These are phyloP conservation scores for Drosophila guanche DNA, from an alignment of 1,140 invertebrate species.

Conservation along the genomic window DNA sequence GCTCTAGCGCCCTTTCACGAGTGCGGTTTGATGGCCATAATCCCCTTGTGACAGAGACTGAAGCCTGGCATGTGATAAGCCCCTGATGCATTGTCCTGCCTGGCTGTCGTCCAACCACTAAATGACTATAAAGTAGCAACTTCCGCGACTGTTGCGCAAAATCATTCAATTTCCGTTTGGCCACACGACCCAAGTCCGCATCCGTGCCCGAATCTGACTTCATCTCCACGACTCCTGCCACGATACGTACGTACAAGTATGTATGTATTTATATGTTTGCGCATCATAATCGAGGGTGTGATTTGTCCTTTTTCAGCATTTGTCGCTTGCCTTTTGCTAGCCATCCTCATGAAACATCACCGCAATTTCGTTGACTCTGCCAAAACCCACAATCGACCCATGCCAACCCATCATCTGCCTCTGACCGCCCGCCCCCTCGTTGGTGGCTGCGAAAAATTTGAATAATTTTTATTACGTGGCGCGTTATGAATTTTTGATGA, in stretches of 20 bases:
- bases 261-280: slow-evolving; percentile 3
- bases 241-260: no score
- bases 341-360: slow-evolving; percentile 76
- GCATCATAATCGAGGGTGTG: slow-evolving; percentile 80
- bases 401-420: neutral
- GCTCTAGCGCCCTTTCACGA: neutral
- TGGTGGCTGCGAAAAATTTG: slow-evolving; percentile 77
- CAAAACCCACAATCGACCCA: slow-evolving; percentile 13
- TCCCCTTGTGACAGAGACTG: slow-evolving; percentile 55
- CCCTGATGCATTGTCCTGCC: slow-evolving; percentile 62
- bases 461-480: slow-evolving; percentile 83
- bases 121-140: slow-evolving; percentile 83
- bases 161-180: slow-evolving; percentile 82
- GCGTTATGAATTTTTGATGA: slow-evolving; percentile 83
- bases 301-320: slow-evolving; percentile 76
- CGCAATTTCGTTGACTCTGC: slow-evolving; percentile 71
- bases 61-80: slow-evolving; percentile 49
- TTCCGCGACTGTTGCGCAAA: slow-evolving; percentile 82
- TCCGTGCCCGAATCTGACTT: no score
- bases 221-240: neutral
- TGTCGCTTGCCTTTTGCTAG: slow-evolving; percentile 39
- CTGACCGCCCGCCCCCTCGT: slow-evolving; percentile 11
- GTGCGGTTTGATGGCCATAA: slow-evolving; percentile 53
- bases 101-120: slow-evolving; percentile 72
- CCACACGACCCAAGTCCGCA: slow-evolving; percentile 54